Evolutionary conservation across 2,888 invertebrate genomes (phyloP).

Genomic region (Scaptomyza reducta): DNA sequence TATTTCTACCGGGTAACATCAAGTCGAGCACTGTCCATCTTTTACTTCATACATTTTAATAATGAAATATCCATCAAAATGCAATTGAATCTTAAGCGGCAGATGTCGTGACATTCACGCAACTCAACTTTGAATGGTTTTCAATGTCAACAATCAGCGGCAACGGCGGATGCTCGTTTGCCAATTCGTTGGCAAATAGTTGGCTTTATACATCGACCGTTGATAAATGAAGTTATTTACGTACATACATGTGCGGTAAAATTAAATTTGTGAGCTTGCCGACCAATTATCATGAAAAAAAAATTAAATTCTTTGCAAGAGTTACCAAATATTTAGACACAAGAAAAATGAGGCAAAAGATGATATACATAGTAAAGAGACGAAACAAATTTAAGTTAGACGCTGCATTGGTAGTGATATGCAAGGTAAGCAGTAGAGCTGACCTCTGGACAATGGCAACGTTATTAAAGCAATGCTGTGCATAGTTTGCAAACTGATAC

Average conservation of each 20-base stretch:
- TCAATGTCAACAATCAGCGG: slow-evolving; percentile 35
- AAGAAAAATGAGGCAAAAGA: slow-evolving; percentile 5
- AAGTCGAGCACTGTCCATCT: neutral
- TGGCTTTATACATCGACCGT: slow-evolving; percentile 13
- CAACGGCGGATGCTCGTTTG: slow-evolving; percentile 5
- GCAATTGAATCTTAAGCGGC: slow-evolving; percentile 33
- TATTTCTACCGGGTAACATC: too few relatives aligned
- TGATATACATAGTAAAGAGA: slow-evolving; percentile 27
- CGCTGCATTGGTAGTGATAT: slow-evolving; percentile 6
- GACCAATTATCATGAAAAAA: slow-evolving; percentile 54
- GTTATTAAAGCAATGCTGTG: slow-evolving; percentile 70
- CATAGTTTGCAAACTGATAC: slow-evolving; percentile 61
- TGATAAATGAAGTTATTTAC: slow-evolving; percentile 42
- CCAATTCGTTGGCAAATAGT: too few relatives aligned
- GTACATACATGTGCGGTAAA: neutral
- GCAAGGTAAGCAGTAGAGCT: slow-evolving; percentile 12
- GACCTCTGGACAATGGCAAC: slow-evolving; percentile 25
- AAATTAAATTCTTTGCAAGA: slow-evolving; percentile 68
- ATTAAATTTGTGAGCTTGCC: slow-evolving; percentile 15
- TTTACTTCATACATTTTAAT: slow-evolving; percentile 11
- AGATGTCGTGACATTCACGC: slow-evolving; percentile 2
- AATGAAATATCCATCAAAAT: slow-evolving; percentile 22
- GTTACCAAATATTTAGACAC: slow-evolving; percentile 36
- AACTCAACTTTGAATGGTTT: slow-evolving; percentile 36
- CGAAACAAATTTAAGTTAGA: slow-evolving; percentile 64